Percentiles rank a stretch among this genome's conserved stretches.
Evolutionary conservation across 2,888 invertebrate genomes (phyloP).

Genomic region (Tipula vernalis): DNA sequence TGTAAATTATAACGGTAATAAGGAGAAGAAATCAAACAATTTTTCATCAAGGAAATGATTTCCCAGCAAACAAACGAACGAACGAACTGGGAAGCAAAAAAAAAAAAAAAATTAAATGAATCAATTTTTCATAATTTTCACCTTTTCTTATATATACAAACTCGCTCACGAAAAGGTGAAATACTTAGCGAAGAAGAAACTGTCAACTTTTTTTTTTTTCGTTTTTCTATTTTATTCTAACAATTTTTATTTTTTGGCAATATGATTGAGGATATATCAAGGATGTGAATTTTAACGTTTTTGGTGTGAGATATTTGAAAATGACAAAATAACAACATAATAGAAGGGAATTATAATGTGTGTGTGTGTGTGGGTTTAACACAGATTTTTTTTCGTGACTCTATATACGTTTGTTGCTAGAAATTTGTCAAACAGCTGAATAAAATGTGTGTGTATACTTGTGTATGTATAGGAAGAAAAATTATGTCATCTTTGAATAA

Average conservation of each 20-base stretch:
- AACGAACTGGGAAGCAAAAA: neutral
- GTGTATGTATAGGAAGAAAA: neutral
- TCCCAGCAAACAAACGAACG: neutral
- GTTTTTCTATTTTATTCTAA: neutral
- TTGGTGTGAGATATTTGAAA: neutral
- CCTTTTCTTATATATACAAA: neutral
- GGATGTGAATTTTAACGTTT: neutral
- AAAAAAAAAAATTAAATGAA: neutral
- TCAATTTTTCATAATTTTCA: conserved; percentile 4
- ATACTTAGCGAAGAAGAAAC: neutral
- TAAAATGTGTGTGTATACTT: neutral
- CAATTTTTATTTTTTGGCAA: neutral
- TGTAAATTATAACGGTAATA: neutral
- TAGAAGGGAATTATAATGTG: neutral
- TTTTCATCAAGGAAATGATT: neutral
- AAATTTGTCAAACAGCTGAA: neutral
- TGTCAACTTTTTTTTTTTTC: neutral
- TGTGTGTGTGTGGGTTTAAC: neutral
- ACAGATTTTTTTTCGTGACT: neutral
- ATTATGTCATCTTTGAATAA: neutral
- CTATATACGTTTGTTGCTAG: neutral
- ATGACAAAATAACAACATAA: neutral
- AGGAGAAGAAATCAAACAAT: conserved; percentile 4
- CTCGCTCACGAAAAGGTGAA: neutral
- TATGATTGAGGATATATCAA: neutral